Evolutionary conservation across 2,113 vertebrate species (phyloP).

Genomic region (Sceloporus undulatus): DNA sequence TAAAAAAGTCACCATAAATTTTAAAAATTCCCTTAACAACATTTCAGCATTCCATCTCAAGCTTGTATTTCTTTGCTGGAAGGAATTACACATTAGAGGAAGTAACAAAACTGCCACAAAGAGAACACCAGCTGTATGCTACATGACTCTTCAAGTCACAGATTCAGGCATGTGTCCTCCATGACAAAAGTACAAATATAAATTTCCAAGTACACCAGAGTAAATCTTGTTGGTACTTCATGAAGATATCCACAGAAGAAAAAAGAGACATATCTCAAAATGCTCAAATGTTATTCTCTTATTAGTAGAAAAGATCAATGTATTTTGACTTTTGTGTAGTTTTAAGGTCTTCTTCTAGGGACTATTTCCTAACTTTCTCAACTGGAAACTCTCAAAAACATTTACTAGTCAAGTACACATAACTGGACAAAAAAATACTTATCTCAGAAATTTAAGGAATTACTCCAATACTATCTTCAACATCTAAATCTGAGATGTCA

Average conservation of each 20-base stretch:
- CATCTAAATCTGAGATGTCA: too few species aligned
- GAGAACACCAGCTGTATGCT: not conserved
- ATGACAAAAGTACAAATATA: conserved; percentile 15
- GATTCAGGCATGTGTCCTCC: not conserved
- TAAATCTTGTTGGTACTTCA: conserved; percentile 53
- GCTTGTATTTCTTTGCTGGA: not conserved
- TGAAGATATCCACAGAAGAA: conserved; percentile 39
- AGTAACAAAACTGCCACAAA: conserved; percentile 29
- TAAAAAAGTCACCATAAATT: not conserved
- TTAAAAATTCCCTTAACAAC: not conserved
- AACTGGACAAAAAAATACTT: too few species aligned
- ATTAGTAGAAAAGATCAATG: too few species aligned
- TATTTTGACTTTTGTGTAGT: too few species aligned
- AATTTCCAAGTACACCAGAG: conserved; percentile 30
- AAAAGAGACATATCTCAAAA: too few species aligned
- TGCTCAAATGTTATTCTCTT: too few species aligned
- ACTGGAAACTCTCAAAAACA: too few species aligned
- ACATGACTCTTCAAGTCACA: not conserved
- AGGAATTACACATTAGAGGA: conserved; percentile 5
- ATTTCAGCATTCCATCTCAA: conserved; percentile 14
- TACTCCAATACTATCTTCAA: too few species aligned
- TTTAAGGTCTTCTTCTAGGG: too few species aligned
- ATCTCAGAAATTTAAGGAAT: too few species aligned
- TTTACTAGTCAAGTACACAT: too few species aligned
- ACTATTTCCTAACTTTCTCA: too few species aligned